A percentile compares a stretch with the other conserved stretches of the same genome.
Evolutionary conservation across 2,888 invertebrate species (phyloP).

Genomic region (Formica aserva): DNA sequence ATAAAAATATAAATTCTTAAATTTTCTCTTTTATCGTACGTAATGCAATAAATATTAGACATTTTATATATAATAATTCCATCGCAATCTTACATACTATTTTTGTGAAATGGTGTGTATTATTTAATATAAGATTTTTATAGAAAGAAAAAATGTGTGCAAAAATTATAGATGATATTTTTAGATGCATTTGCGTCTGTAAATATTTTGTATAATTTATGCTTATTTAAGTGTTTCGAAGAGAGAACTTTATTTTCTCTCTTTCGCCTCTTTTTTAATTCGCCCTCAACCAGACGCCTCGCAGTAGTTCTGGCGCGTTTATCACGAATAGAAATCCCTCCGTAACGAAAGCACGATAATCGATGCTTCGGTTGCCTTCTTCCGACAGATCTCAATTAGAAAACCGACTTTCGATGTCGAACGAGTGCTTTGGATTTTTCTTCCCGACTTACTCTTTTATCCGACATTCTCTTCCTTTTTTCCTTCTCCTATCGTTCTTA

Average conservation of each 20-base stretch:
- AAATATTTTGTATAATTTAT: neutral
- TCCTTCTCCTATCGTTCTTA: slow-evolving; percentile 34
- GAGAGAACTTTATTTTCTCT: neutral
- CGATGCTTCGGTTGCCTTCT: slow-evolving; percentile 26
- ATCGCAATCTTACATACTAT: neutral
- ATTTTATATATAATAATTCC: neutral
- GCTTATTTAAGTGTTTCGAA: neutral
- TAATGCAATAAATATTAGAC: neutral
- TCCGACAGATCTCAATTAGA: slow-evolving; percentile 62
- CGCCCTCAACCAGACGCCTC: neutral
- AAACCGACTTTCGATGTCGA: slow-evolving; percentile 27
- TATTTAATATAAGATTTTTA: slow-evolving; percentile 12
- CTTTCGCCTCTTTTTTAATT: neutral
- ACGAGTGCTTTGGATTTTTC: slow-evolving; percentile 55
- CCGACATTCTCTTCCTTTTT: neutral
- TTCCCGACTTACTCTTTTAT: slow-evolving; percentile 50
- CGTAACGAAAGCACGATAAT: slow-evolving; percentile 38
- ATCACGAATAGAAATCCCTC: slow-evolving; percentile 20
- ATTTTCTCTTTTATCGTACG: neutral
- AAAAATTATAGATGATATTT: neutral
- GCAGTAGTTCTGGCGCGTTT: slow-evolving; percentile 2
- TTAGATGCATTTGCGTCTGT: neutral
- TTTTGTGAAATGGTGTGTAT: neutral
- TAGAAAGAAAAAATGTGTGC: neutral
- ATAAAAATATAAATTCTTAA: neutral